Percentiles rank a stretch among this genome's conserved stretches.
Evolutionary conservation across 2,113 vertebrate genomes (phyloP).

Genomic region (Leptosomus discolor): DNA sequence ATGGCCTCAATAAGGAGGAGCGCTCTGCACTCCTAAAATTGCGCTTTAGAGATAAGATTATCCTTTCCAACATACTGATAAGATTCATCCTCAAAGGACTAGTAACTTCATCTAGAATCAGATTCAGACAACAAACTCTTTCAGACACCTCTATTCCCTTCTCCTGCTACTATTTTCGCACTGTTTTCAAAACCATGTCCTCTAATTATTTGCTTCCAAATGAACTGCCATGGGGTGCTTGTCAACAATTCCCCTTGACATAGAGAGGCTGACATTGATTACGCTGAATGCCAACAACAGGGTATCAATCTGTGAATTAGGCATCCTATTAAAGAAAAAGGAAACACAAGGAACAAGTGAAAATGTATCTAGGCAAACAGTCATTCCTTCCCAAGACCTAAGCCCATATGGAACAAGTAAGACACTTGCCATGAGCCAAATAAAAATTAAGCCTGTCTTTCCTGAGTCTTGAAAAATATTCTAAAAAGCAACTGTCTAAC

Average conservation of each 20-base stretch:
- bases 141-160: neutral
- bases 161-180: neutral
- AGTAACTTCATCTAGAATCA: neutral
- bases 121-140: neutral
- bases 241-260: neutral
- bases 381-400: neutral
- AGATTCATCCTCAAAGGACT: neutral
- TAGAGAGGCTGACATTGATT: neutral
- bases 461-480: neutral
- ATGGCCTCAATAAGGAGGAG: neutral
- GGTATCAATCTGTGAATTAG: neutral
- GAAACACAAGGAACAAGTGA: neutral
- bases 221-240: neutral
- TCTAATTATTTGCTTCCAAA: neutral
- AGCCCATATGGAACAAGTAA: neutral
- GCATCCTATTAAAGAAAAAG: neutral
- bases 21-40: neutral
- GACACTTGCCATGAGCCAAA: neutral
- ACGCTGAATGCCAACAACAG: neutral
- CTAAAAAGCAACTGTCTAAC: neutral
- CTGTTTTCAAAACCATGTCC: neutral
- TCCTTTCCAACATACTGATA: neutral
- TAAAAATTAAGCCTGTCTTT: neutral
- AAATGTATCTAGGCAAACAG: neutral
- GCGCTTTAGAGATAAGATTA: neutral